Evolutionary conservation across 2,113 vertebrate genomes (phyloP).

Genomic region (Serinus canaria): DNA sequence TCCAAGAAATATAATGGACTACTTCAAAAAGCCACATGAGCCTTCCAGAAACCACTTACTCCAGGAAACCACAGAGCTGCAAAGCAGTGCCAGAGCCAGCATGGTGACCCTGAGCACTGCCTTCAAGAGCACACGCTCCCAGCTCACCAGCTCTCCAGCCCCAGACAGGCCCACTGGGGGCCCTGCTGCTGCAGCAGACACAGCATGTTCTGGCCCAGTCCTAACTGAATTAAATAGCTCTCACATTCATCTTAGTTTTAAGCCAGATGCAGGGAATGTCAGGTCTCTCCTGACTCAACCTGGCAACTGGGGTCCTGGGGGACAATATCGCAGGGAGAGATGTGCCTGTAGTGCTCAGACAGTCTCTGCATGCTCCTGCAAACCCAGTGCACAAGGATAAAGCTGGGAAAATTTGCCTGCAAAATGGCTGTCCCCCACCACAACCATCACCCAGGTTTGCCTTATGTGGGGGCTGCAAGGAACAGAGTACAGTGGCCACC

Average conservation of each 20-base stretch:
- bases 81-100: neutral
- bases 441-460: neutral
- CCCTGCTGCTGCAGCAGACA: neutral
- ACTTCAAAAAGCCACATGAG: neutral
- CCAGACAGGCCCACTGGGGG: neutral
- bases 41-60: neutral
- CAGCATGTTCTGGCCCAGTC: neutral
- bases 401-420: neutral
- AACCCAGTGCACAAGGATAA: fast-evolving
- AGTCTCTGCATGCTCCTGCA: neutral
- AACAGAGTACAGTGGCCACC: neutral
- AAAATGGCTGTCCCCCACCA: neutral
- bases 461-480: neutral
- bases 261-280: neutral
- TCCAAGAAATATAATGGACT: neutral
- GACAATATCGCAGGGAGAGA: neutral
- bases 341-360: neutral
- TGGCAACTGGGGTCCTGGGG: neutral
- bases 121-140: neutral
- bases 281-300: neutral
- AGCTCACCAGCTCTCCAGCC: neutral
- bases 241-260: neutral
- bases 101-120: neutral
- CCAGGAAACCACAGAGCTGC: neutral
- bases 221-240: neutral